phyloP scores from a whole-genome alignment of 35 echinoderm and acorn worm species.

The Acanthaster planci region DNA sequence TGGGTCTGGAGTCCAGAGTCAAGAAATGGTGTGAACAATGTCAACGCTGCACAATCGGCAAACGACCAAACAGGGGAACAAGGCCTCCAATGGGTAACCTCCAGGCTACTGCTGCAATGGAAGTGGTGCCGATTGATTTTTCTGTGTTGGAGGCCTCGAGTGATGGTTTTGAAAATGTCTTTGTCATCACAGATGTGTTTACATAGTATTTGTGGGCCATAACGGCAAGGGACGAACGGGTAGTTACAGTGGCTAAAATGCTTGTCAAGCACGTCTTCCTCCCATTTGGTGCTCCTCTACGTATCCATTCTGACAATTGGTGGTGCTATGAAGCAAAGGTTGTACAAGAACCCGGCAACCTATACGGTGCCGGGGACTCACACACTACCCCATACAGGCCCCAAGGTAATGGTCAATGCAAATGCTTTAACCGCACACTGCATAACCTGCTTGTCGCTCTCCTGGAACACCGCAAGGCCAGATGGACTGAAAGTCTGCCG shows the following conservation, averaged over 20 bases:
- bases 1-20: slow-evolving; percentile 37
- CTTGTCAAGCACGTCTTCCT: slow-evolving; percentile 64
- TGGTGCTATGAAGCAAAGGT: slow-evolving; percentile 42
- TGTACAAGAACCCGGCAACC: slow-evolving; percentile 52
- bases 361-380: too few species aligned
- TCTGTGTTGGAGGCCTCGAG: slow-evolving; percentile 35
- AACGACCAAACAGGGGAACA: slow-evolving; percentile 34
- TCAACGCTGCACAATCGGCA: slow-evolving; percentile 28
- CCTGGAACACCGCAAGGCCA: slow-evolving; percentile 40
- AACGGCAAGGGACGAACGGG: slow-evolving; percentile 48
- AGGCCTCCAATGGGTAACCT: slow-evolving; percentile 36
- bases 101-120: slow-evolving; percentile 4
- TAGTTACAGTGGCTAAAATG: slow-evolving; percentile 49
- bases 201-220: slow-evolving; percentile 24
- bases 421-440: slow-evolving; percentile 60
- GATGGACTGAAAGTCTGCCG: slow-evolving; percentile 60
- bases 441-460: slow-evolving; percentile 57
- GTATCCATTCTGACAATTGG: slow-evolving; percentile 56
- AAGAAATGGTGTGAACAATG: slow-evolving; percentile 36
- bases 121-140: slow-evolving; percentile 33
- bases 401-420: slow-evolving; percentile 75
- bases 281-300: slow-evolving; percentile 54
- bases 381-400: too few species aligned
- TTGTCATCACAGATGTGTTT: slow-evolving; percentile 73
- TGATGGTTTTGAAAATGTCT: slow-evolving; percentile 51